Evolutionary conservation across 1,140 invertebrate genomes (phyloP).

Genomic region (Tigriopus japonicus): DNA sequence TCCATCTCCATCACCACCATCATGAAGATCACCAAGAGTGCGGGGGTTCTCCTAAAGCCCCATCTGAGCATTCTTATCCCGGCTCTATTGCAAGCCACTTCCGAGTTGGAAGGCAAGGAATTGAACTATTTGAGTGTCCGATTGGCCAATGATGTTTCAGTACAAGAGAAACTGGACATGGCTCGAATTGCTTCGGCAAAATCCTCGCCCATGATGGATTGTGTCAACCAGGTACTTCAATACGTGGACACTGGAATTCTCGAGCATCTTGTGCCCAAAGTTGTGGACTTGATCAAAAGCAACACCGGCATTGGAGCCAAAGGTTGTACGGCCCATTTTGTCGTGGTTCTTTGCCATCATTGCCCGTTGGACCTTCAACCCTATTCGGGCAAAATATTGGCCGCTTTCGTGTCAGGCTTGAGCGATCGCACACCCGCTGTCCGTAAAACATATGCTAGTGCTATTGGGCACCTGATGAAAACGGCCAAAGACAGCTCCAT

Average conservation of each 20-base stretch:
- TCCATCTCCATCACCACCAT: slow-evolving; percentile 43
- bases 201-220: slow-evolving; percentile 66
- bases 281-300: slow-evolving; percentile 59
- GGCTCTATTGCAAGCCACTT: slow-evolving; percentile 58
- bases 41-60: slow-evolving; percentile 51
- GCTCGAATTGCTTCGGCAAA: slow-evolving; percentile 52
- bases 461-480: slow-evolving; percentile 64
- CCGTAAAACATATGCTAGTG: slow-evolving; percentile 56
- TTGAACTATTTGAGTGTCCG: slow-evolving; percentile 57
- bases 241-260: slow-evolving; percentile 53
- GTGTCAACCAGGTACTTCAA: slow-evolving; percentile 60
- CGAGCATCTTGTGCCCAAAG: slow-evolving; percentile 52
- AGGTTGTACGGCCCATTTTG: slow-evolving; percentile 62
- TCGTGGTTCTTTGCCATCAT: slow-evolving; percentile 46
- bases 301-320: slow-evolving; percentile 62
- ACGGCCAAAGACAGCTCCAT: slow-evolving; percentile 67
- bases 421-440: slow-evolving; percentile 61
- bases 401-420: slow-evolving; percentile 51
- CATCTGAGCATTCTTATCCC: slow-evolving; percentile 60
- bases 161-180: slow-evolving; percentile 48
- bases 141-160: slow-evolving; percentile 39
- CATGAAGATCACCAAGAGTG: slow-evolving; percentile 56
- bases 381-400: slow-evolving; percentile 52
- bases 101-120: slow-evolving; percentile 56
- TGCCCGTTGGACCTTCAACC: slow-evolving; percentile 38